Evolutionary conservation across 2,113 vertebrate genomes (phyloP).

Genomic region (Nipponia nippon): DNA sequence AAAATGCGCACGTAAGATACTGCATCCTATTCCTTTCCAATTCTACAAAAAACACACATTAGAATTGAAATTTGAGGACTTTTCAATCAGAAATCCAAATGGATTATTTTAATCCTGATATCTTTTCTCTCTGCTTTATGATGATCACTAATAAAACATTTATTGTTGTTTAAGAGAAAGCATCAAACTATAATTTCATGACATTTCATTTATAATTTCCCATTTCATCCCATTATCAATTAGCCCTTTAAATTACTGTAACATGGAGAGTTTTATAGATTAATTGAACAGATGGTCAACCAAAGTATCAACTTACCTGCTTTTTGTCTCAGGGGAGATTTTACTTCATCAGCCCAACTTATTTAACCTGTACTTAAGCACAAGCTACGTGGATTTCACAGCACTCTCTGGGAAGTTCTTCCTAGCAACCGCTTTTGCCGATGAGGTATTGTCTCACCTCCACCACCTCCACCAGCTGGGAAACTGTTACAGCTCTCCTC

Average conservation of each 20-base stretch:
- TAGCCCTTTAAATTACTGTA: not conserved
- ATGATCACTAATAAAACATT: not conserved
- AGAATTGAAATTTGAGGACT: not conserved
- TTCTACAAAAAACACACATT: not conserved
- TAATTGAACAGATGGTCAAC: not conserved
- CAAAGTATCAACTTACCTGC: not conserved
- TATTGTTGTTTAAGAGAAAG: not conserved
- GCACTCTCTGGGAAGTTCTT: not conserved
- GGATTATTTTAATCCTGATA: not conserved
- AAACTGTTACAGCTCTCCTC: not conserved
- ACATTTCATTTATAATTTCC: not conserved
- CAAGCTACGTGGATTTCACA: not conserved
- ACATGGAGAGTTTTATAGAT: not conserved
- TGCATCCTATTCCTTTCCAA: not conserved
- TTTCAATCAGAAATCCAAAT: not conserved
- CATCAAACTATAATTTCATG: not conserved
- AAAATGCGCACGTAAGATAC: fast-evolving
- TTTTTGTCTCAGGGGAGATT: not conserved
- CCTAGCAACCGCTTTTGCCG: not conserved
- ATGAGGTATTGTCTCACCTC: not conserved
- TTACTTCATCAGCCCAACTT: not conserved
- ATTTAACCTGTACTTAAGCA: not conserved
- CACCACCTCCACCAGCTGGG: too few relatives aligned
- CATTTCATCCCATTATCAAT: not conserved
- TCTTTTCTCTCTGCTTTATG: not conserved